Base-by-base conservation (phyloP, 2,888 invertebrate species). In the Dryobotodes eremita region DNA sequence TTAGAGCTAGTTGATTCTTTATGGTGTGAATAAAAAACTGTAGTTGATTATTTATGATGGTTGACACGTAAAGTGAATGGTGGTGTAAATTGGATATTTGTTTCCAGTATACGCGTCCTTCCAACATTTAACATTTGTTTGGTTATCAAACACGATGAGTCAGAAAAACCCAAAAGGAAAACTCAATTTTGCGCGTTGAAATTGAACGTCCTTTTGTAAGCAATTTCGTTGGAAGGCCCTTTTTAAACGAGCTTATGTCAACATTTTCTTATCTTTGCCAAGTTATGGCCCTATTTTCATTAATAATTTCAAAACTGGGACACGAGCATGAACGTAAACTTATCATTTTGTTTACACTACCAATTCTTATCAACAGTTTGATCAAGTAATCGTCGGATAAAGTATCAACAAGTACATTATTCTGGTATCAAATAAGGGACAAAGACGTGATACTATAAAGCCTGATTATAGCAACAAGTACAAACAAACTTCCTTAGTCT, bases 401-500 rank as follows among this genome's bases (percentile, higher is more conserved):
- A 71, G n/a, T 26, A 76, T 55, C n/a, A 72, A 70, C 73, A 50
- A 71, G 66, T 74, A 62, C 46, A 73, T 68, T 69, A 65, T 84
- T 26, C 68, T 48, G 31, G 61, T 71, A 68, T 68, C 46, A 74
- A 75, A 68, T 71, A 78, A 73, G 66, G 80, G 75, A 89, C 83
- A 81, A 88, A 79, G 72, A 75, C 62, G 57, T 72, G 72, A 61
- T 77, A 70, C 75, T 66, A 36, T 76, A 80, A 75, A 83, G 78
- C 71, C 78, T 71, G 61, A 79, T 81, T 80, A 85, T 75, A 88
- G 78, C 73, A 72, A 77, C 78, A 79, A 62, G 75, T 80, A 77
- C 59, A 81, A 83, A 87, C 79, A 79, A 84, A 88, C 79, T 83
- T 87, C 87, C 89, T 85, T 81, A 88, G 83, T 82, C 88, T 90